Evolutionary conservation across 2,888 invertebrate species (phyloP), one percentile per base, ranked within the genome.

Genomic region (Nephrotoma guestfalica): DNA sequence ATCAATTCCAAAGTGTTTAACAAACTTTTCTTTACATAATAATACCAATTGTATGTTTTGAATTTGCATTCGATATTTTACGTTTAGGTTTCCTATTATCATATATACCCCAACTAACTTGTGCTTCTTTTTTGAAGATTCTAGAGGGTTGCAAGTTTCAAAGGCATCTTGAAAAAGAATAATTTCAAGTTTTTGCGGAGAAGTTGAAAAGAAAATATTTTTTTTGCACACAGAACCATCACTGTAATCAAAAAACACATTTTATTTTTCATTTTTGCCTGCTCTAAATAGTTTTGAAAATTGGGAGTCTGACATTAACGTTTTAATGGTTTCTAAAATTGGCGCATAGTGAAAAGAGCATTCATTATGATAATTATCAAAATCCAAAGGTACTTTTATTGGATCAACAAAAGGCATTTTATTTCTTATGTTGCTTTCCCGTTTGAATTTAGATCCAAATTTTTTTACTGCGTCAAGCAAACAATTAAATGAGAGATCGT

Each of bases 141-240:
- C 89, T 15, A 90, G 85, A 15, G 89, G 89, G 87, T 90, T 89
- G 30, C 89, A 89, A 51, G 89, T 18, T 87, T 90, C 89, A 87
- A 90, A 89, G 7, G 88, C 88, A 88, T 89, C 89, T 88, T 89
- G 89, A 88, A 88, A 90, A 15, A 90, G 84, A 85, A 89, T 89
- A 13, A 89, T 86, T 87, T 86, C 85, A n/a, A 87, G 13, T 18
- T 87, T 85, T 18, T 86, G 84, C 3, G 40, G 11, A 86, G 3
- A 2, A 4, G 5, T 87, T 87, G 45, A 86, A 86, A 88, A 88
- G 87, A 88, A 88, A 41, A 6, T 45, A 43, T 87, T 88, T 30
- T 87, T 86, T 87, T 87, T 87, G 86, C 85, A 88, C 83, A 51
- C 47, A 51, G 45, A 5, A 6, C 88, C 88, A 86, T 88, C 87